phyloP scores from a whole-genome alignment of 2,888 invertebrate species.

The Oeneis ivallda region DNA sequence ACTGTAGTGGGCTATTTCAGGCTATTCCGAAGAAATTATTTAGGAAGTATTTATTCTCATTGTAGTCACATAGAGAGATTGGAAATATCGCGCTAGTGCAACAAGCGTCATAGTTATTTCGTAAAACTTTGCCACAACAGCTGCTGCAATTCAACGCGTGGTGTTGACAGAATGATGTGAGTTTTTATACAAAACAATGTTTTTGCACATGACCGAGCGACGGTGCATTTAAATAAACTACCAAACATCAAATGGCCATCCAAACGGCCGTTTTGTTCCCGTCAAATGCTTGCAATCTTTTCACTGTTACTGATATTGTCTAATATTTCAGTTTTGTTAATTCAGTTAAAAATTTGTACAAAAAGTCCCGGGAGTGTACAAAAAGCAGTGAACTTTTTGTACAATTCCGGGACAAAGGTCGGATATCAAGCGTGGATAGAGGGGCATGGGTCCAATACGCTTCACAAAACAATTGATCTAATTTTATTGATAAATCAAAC shows the following conservation, averaged over 20 bases:
- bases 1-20: too few relatives aligned
- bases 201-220: constrained; percentile 51
- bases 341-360: not conserved
- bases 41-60: too few relatives aligned
- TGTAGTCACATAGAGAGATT: not conserved
- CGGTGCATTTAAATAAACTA: constrained; percentile 51
- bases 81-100: constrained; percentile 2
- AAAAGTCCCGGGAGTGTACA: too few relatives aligned
- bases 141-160: constrained; percentile 38
- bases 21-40: too few relatives aligned
- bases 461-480: too few relatives aligned
- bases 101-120: constrained; percentile 39
- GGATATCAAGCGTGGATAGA: too few relatives aligned
- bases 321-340: not conserved
- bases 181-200: constrained; percentile 53
- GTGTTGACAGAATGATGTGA: constrained; percentile 53
- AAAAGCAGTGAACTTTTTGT: too few relatives aligned
- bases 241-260: constrained; percentile 33
- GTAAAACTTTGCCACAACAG: constrained; percentile 21
- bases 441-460: too few relatives aligned
- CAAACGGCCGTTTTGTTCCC: constrained; percentile 11
- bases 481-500: too few relatives aligned
- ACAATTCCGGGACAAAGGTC: too few relatives aligned
- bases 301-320: constrained; percentile 4
- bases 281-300: constrained; percentile 12